A percentile compares a stretch with the other conserved stretches of the same genome.
Conservation (phyloP, 2,113 vertebrate genomes). For the Mastomys coucha region DNA sequence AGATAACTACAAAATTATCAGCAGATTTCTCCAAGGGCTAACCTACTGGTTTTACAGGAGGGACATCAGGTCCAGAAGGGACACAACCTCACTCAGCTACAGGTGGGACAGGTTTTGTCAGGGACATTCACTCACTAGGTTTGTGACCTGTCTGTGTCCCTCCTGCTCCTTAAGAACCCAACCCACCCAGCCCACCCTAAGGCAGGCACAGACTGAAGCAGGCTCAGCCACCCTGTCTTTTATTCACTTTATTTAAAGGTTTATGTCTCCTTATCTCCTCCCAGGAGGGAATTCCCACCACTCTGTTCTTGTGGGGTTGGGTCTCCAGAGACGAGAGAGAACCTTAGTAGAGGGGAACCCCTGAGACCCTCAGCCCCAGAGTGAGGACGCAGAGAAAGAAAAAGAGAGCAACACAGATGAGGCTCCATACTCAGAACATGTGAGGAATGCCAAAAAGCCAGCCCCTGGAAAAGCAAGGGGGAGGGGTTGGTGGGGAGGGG, state of each 20-base stretch:
- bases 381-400: not conserved
- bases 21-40: not conserved
- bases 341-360: not conserved
- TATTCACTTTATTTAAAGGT: conserved; percentile 40
- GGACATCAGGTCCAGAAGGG: not conserved
- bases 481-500: not conserved
- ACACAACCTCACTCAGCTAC: not conserved
- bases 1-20: not conserved
- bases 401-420: not conserved
- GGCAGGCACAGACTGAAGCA: not conserved
- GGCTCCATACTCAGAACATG: conserved; percentile 39
- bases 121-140: not conserved
- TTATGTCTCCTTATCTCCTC: conserved; percentile 49
- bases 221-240: not conserved
- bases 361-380: not conserved
- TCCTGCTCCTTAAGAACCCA: not conserved
- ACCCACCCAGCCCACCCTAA: not conserved
- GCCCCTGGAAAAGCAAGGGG: not conserved
- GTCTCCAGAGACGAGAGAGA: not conserved
- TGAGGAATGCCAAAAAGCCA: not conserved
- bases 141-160: no score
- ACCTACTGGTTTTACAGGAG: no score
- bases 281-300: not conserved
- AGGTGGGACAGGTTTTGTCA: not conserved
- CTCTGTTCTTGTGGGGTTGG: not conserved